Evolutionary conservation across 2,888 invertebrate genomes (phyloP), one percentile per base, ranked within the genome.

Genomic region (Amphipoea oculea): DNA sequence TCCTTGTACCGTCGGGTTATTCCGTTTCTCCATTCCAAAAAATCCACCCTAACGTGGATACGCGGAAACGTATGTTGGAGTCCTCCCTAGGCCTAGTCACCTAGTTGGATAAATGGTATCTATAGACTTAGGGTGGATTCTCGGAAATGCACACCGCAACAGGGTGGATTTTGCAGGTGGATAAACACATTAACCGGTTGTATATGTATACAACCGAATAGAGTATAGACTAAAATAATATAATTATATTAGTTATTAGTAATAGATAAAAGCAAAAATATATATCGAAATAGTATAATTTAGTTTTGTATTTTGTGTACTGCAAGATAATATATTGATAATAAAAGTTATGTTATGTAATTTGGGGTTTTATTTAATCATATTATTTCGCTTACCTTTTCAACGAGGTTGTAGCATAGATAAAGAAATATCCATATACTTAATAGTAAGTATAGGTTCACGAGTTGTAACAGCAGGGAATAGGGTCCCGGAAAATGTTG

Each of bases 221-320:
- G 17, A 68, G 2, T 69, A 73, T 70, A 73, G 45, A 69, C 2
- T 79, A 48, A 71, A 80, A 40, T 54, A 42, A 72, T 72, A 54
- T 23, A 23, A 57, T 9, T 23, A n/a, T 60, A 60, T 60, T 51
- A 51, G 51, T 17, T 51, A 51, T 51, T 57, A 57, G 57, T 57
- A 48, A 76, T 81, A 87, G 74, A 86, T 79, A 78, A 87, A 90
- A 82, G 78, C 88, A 82, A 82, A 36, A 36, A 36, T 90, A 79
- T 89, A 83, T 85, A 89, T 83, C 66, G 85, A 68, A 89, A 87
- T 89, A 90, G 85, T 86, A 88, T 91, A 92, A 90, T 94, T 94
- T 95, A 94, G 92, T 95, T 95, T 95, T 95, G 93, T 95, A 95
- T 91, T 95, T 95, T 95, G 93, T 94, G 91, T 95, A 95, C 92